Evolutionary conservation across 2,113 vertebrate genomes (phyloP).

Genomic region (Sylvilagus bachmani): DNA sequence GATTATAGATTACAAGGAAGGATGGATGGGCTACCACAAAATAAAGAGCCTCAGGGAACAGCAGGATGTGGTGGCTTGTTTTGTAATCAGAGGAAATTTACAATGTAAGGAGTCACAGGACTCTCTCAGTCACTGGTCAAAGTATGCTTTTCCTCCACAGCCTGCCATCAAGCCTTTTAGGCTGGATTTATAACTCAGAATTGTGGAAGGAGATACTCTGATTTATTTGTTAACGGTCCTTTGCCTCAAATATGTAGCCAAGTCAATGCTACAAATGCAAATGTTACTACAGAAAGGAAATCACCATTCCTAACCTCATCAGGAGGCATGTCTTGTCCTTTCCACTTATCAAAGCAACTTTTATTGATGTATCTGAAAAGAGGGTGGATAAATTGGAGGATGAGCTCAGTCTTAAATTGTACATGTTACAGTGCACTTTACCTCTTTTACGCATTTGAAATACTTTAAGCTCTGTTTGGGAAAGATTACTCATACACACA

Average conservation of each 20-base stretch:
- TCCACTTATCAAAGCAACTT: neutral
- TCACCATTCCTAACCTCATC: neutral
- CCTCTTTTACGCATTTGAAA: neutral
- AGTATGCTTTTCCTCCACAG: neutral
- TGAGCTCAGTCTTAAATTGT: neutral
- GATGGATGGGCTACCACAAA: slow-evolving; percentile 16
- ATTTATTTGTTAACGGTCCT: neutral
- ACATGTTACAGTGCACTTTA: neutral
- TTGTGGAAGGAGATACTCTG: neutral
- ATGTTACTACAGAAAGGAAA: neutral
- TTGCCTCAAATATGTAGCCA: neutral
- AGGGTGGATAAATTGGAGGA: neutral
- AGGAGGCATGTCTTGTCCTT: neutral
- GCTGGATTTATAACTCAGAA: neutral
- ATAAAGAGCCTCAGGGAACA: slow-evolving; percentile 31
- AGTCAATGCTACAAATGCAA: neutral
- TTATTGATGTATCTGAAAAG: neutral
- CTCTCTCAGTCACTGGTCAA: neutral
- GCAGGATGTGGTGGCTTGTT: slow-evolving; percentile 33
- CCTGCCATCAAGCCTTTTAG: neutral
- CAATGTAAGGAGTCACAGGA: slow-evolving; percentile 3
- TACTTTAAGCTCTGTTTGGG: neutral
- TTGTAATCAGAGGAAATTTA: slow-evolving; percentile 59
- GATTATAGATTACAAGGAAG: slow-evolving; percentile 42
- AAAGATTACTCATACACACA: neutral